Evolutionary conservation across 2,888 invertebrate genomes (phyloP).

Genomic region (Zygothrica quintamaculata): DNA sequence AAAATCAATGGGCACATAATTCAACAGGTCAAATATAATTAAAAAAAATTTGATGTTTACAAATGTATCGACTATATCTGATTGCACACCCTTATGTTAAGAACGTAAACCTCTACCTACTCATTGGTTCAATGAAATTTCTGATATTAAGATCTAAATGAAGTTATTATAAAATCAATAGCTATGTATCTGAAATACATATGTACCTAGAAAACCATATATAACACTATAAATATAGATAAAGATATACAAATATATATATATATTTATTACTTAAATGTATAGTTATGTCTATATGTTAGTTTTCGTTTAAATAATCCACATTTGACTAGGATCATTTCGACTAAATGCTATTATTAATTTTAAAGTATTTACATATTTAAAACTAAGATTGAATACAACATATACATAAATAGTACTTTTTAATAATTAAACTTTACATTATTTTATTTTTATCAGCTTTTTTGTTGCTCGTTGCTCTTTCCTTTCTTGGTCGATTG

Average conservation of each 20-base stretch:
- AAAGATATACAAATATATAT: conserved; percentile 1
- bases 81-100: conserved; percentile 16
- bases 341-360: conserved; percentile 24
- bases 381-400: conserved; percentile 35
- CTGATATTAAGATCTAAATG: too few species aligned
- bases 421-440: conserved; percentile 10
- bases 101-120: too few species aligned
- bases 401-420: too few species aligned
- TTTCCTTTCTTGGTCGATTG: too few species aligned
- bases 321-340: conserved; percentile 8
- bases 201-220: conserved; percentile 29
- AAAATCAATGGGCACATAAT: conserved; percentile 81
- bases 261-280: too few species aligned
- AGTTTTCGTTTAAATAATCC: conserved; percentile 10
- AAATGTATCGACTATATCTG: conserved; percentile 9
- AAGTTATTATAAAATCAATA: conserved; percentile 1
- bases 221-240: background rate
- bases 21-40: background rate
- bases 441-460: too few species aligned
- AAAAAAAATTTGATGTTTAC: background rate
- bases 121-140: too few species aligned
- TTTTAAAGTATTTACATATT: conserved; percentile 61
- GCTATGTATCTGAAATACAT: conserved; percentile 12
- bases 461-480: too few species aligned
- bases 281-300: too few species aligned